These are phyloP conservation scores for Sus cebifrons DNA, from an alignment of 2,797 vertebrate genomes.

Conservation along the genomic window DNA sequence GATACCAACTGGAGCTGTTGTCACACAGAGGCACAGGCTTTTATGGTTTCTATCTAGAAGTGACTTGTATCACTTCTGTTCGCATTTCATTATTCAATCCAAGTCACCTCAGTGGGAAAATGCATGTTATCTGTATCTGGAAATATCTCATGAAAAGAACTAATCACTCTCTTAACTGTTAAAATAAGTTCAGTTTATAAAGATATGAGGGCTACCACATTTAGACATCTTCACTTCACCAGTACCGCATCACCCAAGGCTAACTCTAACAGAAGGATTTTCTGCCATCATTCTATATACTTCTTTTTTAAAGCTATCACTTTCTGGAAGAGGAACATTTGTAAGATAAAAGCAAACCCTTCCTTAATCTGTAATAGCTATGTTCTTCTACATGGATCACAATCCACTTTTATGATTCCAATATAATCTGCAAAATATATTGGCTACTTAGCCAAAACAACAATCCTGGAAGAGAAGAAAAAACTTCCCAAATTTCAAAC, in stretches of 20 bases:
- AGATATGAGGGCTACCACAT: not conserved
- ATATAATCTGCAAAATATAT: not conserved
- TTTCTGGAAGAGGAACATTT: not conserved
- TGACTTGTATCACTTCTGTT: not conserved
- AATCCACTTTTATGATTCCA: not conserved
- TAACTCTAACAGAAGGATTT: not conserved
- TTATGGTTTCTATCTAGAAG: not conserved
- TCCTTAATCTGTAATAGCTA: not conserved
- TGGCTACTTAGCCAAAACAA: conserved; percentile 38
- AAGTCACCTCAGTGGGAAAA: not conserved
- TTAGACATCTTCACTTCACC: not conserved
- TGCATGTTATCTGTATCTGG: not conserved
- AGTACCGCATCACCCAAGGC: not conserved
- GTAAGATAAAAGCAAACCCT: not conserved
- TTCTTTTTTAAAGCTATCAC: not conserved
- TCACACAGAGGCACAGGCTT: not conserved
- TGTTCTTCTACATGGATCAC: not conserved
- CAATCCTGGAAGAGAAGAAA: not conserved
- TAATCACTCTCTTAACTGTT: not conserved
- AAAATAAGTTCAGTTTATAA: not conserved
- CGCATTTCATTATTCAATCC: not conserved
- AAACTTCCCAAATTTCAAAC: not conserved
- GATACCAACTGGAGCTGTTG: not conserved
- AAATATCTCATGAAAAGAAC: not conserved
- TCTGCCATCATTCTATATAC: not conserved